These are phyloP conservation scores for Acronicta psi DNA, from an alignment of 2,888 invertebrate species.

Conservation along the genomic window DNA sequence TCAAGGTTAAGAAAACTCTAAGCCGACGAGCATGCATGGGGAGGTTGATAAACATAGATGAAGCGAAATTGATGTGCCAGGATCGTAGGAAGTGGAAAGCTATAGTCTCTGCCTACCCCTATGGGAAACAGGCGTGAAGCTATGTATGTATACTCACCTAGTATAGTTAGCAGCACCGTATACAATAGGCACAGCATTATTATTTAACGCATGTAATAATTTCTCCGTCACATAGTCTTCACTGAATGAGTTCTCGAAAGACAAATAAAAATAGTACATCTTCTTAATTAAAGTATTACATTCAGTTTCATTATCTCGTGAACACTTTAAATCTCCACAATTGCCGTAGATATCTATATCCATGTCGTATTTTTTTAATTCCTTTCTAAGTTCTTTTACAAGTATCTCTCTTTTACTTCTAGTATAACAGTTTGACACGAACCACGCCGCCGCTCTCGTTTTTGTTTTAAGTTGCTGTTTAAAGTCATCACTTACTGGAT, in stretches of 20 bases:
- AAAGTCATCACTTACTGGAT: conserved; percentile 62
- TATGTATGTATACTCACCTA: too few species aligned
- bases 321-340: conserved; percentile 54
- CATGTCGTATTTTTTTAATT: conserved; percentile 41
- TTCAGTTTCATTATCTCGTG: conserved; percentile 50
- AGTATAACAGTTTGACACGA: conserved; percentile 60
- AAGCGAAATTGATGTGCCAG: too few species aligned
- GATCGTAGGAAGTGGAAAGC: too few species aligned
- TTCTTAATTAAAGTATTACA: conserved; percentile 64
- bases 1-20: too few species aligned
- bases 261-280: conserved; percentile 72
- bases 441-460: conserved; percentile 66
- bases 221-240: conserved; percentile 77
- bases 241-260: conserved; percentile 76
- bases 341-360: conserved; percentile 56
- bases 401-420: conserved; percentile 46
- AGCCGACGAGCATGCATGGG: too few species aligned
- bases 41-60: too few species aligned
- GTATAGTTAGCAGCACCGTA: conserved; percentile 88
- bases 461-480: conserved; percentile 59
- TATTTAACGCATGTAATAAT: conserved; percentile 65
- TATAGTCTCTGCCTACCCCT: too few species aligned
- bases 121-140: too few species aligned
- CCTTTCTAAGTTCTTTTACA: conserved; percentile 31
- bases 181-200: conserved; percentile 90